Base-by-base conservation (phyloP, 2,888 invertebrate genomes). In the Amiota minor region DNA sequence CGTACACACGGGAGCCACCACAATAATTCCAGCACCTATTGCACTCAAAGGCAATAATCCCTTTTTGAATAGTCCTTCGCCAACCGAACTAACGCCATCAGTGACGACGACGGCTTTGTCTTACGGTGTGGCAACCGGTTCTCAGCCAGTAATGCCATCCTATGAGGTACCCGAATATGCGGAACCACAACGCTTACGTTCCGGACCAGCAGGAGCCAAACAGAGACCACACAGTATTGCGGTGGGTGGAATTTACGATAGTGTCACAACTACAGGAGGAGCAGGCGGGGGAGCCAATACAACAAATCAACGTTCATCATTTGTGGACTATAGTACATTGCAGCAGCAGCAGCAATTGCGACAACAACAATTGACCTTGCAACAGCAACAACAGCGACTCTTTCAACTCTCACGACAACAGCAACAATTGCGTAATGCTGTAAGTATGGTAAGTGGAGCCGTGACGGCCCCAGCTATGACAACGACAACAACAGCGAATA, bases 181-280 rank as follows among this genome's bases (percentile, higher is more conserved):
- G 6, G 89, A 89, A 69, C 88, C 89, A 0, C 85, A 84, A 73
- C 85, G 89, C 71, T 76, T 88, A 77, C 88, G 88, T 53, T 84
- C 85, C 12, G 78, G 86, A 65, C n/a, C 23, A 14, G 62, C 20
- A 11, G 18, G 62, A 35, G 67, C 50, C 53, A 84, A 93, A 69
- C 86, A 83, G 62, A 82, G 93, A 23, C 93, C 93, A 55, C 93
- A 92, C 88, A 93, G 93, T 82, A 92, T 93, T 80, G 93, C 93
- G 76, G 90, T 91, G 47, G 89, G 70, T 11, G 12, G 45, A 11
- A 55, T 20, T 16, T 55, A 56, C 45, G 56, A 70, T 18, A 16
- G 70, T 14, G 45, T 70, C 70, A 61, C n/a, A 16, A 18, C 1
- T 20, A 18, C 18, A 18, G 16, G 16, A 16, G 6, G 9, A 12